Conservation (phyloP, 2,888 invertebrate species). For the Morinoia aosen region DNA sequence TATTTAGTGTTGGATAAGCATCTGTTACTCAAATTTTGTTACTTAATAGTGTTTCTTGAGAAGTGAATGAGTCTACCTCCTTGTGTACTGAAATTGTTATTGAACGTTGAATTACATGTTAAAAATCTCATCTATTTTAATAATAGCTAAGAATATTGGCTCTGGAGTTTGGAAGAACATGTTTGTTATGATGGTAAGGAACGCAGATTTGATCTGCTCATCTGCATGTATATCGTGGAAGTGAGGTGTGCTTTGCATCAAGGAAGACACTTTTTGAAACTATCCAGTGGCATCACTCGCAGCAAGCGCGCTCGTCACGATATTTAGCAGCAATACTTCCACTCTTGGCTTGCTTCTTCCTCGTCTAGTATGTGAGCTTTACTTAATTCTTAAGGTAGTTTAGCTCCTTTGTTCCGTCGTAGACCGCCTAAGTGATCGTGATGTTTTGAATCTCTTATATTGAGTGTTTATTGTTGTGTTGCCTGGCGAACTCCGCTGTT, state of each 20-base stretch:
- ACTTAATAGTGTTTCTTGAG: background rate
- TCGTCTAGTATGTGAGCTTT: background rate
- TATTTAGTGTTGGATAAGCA: background rate
- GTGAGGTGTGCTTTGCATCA: background rate
- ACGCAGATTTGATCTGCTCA: background rate
- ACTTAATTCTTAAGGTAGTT: slow-evolving; percentile 12
- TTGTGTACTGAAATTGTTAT: background rate
- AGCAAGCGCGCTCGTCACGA: background rate
- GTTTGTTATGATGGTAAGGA: background rate
- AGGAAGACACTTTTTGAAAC: background rate
- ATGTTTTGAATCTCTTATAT: slow-evolving; percentile 12
- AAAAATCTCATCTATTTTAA: background rate
- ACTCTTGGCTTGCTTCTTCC: slow-evolving; percentile 10
- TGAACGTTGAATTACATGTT: background rate
- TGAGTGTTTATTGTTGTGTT: slow-evolving; percentile 1
- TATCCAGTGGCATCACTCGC: background rate
- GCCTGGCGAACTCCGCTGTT: background rate
- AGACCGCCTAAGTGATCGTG: slow-evolving; percentile 10
- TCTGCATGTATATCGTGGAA: background rate
- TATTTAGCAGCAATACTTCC: background rate
- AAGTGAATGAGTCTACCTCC: background rate
- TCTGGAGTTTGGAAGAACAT: background rate
- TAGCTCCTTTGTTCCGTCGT: background rate
- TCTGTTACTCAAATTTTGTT: background rate
- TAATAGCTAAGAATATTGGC: background rate